Percentiles rank a stretch among this genome's conserved stretches.
Evolutionary conservation across 2,888 invertebrate species (phyloP).

Genomic region (Hipparchia semele): DNA sequence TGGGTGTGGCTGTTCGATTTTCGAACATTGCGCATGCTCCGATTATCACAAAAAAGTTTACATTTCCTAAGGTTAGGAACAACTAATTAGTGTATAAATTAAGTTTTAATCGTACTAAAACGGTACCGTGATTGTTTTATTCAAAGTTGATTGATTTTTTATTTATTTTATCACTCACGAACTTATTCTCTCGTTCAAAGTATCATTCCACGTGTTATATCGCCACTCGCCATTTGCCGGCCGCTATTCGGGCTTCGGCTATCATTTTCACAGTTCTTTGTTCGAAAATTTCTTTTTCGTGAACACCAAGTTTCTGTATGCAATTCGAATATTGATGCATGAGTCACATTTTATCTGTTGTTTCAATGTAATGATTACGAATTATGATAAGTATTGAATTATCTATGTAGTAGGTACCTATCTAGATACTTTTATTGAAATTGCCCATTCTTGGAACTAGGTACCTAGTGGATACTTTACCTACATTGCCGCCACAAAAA

Average conservation of each 20-base stretch:
- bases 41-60: neutral
- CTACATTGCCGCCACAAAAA: slow-evolving; percentile 33
- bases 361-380: neutral
- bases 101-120: neutral
- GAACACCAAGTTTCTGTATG: neutral
- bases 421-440: neutral
- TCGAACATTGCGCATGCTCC: slow-evolving; percentile 32
- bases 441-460: neutral
- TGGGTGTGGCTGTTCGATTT: slow-evolving; percentile 37
- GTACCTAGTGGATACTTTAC: neutral
- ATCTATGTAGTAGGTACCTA: neutral
- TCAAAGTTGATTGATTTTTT: neutral
- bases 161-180: neutral
- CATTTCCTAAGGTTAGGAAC: neutral
- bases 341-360: neutral
- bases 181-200: neutral
- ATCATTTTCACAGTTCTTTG: neutral
- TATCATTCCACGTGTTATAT: slow-evolving; percentile 32
- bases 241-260: neutral
- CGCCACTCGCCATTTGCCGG: slow-evolving; percentile 30
- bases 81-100: neutral
- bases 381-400: neutral
- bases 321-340: neutral
- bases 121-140: neutral
- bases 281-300: slow-evolving; percentile 8